A percentile compares a stretch with the other conserved stretches of the same genome.
Evolutionary conservation across 2,797 vertebrate species (phyloP).

Genomic region (Cossypha dichroa): DNA sequence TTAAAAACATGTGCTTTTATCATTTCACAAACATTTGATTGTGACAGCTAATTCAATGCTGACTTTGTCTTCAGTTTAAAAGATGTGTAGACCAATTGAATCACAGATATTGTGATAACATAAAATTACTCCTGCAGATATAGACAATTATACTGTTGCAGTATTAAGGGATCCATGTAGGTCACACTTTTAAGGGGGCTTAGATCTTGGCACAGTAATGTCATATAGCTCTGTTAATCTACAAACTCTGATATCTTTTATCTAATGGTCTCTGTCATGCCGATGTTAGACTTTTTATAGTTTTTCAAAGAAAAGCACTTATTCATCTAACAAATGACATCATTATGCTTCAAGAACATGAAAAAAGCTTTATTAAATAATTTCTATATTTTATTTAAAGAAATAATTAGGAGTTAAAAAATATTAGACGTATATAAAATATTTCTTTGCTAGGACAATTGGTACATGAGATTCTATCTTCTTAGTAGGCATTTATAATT

Average conservation of each 20-base stretch:
- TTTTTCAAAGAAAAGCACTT: not conserved
- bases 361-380: not conserved
- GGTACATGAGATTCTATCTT: not conserved
- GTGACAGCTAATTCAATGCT: slow-evolving; percentile 68
- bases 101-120: slow-evolving; percentile 24
- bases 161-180: not conserved
- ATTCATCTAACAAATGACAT: not conserved
- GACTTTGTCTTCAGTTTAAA: slow-evolving; percentile 64
- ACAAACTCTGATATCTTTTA: not conserved
- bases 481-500: not conserved
- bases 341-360: not conserved
- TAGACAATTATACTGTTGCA: not conserved
- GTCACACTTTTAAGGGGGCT: not conserved
- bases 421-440: not conserved
- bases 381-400: not conserved
- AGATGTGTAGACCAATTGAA: slow-evolving; percentile 44
- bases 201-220: not conserved
- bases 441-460: not conserved
- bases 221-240: not conserved
- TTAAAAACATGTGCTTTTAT: slow-evolving; percentile 68
- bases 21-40: slow-evolving; percentile 77
- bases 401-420: not conserved
- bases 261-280: not conserved
- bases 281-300: not conserved
- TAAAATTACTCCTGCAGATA: not conserved